phyloP scores from a whole-genome alignment of 30 jellyfish, hydroid and myxozoan genomes.

The Turritopsis rubra region DNA sequence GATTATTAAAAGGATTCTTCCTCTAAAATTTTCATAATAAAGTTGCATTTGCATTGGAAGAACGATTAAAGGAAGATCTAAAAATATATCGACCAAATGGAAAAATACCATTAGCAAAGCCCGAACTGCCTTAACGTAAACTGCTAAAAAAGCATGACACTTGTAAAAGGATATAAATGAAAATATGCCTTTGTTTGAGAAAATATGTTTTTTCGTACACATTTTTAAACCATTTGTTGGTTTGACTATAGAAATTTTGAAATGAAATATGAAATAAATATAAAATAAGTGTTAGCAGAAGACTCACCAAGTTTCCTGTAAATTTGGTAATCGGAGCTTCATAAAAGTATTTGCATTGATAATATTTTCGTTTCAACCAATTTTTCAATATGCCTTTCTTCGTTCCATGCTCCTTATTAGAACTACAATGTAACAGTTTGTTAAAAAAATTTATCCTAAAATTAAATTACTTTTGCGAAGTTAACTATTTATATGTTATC shows the following conservation, averaged over 20 bases:
- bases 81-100: background rate
- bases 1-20: too few relatives aligned
- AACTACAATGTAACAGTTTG: background rate
- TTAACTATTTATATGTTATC: background rate
- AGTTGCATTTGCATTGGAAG: too few relatives aligned
- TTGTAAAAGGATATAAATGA: constrained; percentile 2
- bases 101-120: background rate
- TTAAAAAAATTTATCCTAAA: background rate
- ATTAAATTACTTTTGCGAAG: too few relatives aligned
- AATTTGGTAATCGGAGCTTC: background rate
- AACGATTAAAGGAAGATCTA: too few relatives aligned
- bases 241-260: background rate
- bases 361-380: background rate
- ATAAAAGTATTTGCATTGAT: background rate
- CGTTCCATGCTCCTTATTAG: background rate
- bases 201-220: background rate
- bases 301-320: background rate
- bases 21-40: too few relatives aligned
- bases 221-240: background rate
- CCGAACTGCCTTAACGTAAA: background rate
- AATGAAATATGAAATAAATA: background rate
- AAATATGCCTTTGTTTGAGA: background rate
- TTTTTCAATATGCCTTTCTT: background rate
- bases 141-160: background rate
- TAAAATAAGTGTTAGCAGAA: background rate